Evolutionary conservation across 2,113 vertebrate genomes (phyloP).

Genomic region (Dunckerocampus dactyliophorus): DNA sequence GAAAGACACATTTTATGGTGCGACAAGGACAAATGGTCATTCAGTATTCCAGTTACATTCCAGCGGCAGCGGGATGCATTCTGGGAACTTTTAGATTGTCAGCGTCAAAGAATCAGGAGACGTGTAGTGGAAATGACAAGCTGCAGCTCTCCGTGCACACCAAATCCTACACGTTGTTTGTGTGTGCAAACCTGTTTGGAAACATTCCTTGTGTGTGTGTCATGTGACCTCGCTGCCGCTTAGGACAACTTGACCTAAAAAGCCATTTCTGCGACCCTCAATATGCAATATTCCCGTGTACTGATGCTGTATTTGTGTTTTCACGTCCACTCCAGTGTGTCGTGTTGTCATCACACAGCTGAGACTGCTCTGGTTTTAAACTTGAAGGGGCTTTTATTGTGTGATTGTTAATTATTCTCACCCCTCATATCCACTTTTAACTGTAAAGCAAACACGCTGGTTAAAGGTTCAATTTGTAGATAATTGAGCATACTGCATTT

Average conservation of each 20-base stretch:
- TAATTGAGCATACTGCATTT: too few relatives aligned
- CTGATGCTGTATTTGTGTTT: neutral
- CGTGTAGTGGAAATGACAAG: too few relatives aligned
- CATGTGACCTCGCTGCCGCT: slow-evolving; percentile 19
- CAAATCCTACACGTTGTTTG: too few relatives aligned
- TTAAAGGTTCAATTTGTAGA: neutral
- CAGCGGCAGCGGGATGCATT: neutral
- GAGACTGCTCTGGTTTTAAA: too few relatives aligned
- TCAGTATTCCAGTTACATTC: neutral
- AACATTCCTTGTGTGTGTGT: slow-evolving; percentile 43
- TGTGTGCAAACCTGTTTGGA: slow-evolving; percentile 8
- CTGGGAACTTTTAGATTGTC: neutral
- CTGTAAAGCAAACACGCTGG: neutral
- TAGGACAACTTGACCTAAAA: slow-evolving; percentile 39
- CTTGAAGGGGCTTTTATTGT: too few relatives aligned
- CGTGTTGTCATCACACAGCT: too few relatives aligned
- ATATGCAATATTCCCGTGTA: slow-evolving; percentile 1
- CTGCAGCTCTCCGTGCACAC: too few relatives aligned
- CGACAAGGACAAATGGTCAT: neutral
- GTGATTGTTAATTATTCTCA: too few relatives aligned
- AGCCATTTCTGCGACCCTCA: slow-evolving; percentile 58
- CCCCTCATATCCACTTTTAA: neutral
- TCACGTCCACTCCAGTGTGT: too few relatives aligned
- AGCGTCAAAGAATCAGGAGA: too few relatives aligned
- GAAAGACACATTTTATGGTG: neutral